Conservation (phyloP, 2,113 vertebrate species). For the Gila orcuttii region DNA sequence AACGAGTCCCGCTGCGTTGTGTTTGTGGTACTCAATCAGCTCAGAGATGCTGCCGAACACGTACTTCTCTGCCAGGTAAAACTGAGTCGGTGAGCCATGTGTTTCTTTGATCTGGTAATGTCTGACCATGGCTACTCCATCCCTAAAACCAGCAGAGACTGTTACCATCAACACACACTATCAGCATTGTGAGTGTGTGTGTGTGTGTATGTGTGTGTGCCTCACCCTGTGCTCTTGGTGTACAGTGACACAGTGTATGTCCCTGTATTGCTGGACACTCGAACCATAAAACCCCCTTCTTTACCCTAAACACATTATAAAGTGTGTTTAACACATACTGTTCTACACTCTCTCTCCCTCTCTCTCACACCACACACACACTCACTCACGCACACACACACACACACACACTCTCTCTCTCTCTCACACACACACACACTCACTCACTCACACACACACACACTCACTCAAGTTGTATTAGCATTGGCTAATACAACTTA, state of each 20-base stretch:
- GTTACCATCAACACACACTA: not conserved
- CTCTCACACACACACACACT: not conserved
- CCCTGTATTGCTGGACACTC: slow-evolving; percentile 88
- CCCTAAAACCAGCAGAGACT: slow-evolving; percentile 65
- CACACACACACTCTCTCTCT: not conserved
- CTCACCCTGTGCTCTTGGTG: slow-evolving; percentile 87
- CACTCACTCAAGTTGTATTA: no score
- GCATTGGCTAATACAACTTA: no score
- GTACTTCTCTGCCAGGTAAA: slow-evolving; percentile 91
- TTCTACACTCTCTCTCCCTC: no score
- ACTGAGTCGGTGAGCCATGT: slow-evolving; percentile 75
- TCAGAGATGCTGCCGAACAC: slow-evolving; percentile 87
- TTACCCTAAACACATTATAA: slow-evolving; percentile 81
- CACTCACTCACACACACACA: not conserved
- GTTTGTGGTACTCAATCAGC: slow-evolving; percentile 93
- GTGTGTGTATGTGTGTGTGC: not conserved
- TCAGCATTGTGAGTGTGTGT: not conserved
- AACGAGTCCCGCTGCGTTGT: slow-evolving; percentile 89
- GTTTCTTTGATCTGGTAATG: slow-evolving; percentile 90
- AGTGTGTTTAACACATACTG: not conserved
- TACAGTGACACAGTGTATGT: slow-evolving; percentile 91
- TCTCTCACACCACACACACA: no score
- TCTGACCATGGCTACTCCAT: slow-evolving; percentile 77
- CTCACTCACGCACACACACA: not conserved
- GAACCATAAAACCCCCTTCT: slow-evolving; percentile 93